phyloP scores from a whole-genome alignment of 2,113 vertebrate genomes.

The Gorsachius goisagi region DNA sequence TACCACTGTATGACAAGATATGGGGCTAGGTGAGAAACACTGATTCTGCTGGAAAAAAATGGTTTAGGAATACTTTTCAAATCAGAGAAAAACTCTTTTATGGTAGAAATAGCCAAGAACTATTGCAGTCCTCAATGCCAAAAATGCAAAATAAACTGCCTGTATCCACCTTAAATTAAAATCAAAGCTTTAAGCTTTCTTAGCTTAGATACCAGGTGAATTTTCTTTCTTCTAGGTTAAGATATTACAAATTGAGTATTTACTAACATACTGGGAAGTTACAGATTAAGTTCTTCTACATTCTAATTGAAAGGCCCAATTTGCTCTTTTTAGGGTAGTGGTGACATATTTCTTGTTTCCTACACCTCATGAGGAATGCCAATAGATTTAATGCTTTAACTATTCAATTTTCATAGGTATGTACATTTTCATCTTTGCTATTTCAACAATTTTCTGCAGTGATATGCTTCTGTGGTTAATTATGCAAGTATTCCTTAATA shows the following conservation, averaged over 20 bases:
- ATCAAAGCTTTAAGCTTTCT: background rate
- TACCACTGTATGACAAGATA: background rate
- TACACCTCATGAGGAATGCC: background rate
- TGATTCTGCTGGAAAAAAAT: background rate
- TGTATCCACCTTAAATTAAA: background rate
- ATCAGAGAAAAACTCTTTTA: background rate
- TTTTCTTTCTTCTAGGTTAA: background rate
- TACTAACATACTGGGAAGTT: background rate
- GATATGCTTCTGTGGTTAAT: background rate
- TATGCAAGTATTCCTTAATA: background rate
- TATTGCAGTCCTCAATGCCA: background rate
- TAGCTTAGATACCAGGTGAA: background rate
- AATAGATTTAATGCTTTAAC: background rate
- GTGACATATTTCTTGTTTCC: accelerated
- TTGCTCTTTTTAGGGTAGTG: accelerated
- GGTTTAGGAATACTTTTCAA: background rate
- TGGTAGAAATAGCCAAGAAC: background rate
- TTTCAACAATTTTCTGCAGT: background rate
- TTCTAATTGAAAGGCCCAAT: background rate
- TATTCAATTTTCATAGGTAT: background rate
- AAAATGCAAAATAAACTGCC: background rate
- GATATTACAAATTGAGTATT: background rate
- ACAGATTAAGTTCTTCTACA: background rate
- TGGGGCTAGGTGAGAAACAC: background rate
- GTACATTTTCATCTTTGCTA: background rate